Evolutionary conservation across 2,113 vertebrate species (phyloP), one percentile per base, ranked within the genome.

Genomic region (Macquaria australasica): DNA sequence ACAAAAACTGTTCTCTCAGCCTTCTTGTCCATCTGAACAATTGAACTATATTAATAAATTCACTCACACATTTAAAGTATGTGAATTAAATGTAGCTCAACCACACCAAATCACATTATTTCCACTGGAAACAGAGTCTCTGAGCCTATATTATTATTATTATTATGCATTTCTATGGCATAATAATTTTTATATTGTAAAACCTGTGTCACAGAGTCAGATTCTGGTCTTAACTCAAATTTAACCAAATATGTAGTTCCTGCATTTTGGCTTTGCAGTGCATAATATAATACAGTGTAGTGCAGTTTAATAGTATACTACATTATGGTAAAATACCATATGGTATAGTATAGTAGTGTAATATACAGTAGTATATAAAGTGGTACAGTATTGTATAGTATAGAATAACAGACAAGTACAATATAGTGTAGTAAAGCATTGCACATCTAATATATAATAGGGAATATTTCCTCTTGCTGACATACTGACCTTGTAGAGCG

Each of bases 401-500:
- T 28, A 16, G 16, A 55, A 31, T 60, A 28, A 60, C 51, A 18
- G 16, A 28, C 50, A 28, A 68, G 43, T 28, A 69, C 8, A 34
- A 23, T 51, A 51, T 10, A n/a, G 5, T 62, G 11, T 25, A 62
- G 10, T 31, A 31, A 0, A 31, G 23, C 31, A 63, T 50, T 34
- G 12, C 20, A 50, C 34, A 64, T n/a, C 8, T n/a, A n/a, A 51
- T 28, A 34, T 21, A 23, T 5, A 34, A 34, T 34, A 34, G 34
- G 34, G 34, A 34, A 34, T 34, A 34, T 34, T 34, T 34, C 34
- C 34, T 34, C 34, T 34, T 34, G 34, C 3, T 34, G 34, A 34
- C 34, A 34, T 34, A 34, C 34, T 34, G 66, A 97, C 97, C 97
- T 97, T 97, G 88, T 98, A 98, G 71, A 98, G 93, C 0, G 90